Conservation (phyloP, 1,140 invertebrate species). For the Heliconius hewitsoni region DNA sequence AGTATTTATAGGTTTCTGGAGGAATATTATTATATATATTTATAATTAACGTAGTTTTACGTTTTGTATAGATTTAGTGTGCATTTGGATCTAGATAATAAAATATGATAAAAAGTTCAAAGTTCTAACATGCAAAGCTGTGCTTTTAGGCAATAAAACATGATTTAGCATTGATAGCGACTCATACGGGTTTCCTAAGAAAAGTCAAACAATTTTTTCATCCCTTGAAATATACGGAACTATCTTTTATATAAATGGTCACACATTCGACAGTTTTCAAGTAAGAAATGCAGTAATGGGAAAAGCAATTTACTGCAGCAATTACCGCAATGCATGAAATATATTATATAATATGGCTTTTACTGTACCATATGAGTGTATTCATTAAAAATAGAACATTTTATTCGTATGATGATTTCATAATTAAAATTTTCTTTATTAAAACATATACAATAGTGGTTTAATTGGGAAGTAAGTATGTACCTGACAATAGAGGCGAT, state of each 20-base stretch:
- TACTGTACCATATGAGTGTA: background rate
- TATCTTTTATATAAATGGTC: background rate
- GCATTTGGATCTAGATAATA: too few relatives aligned
- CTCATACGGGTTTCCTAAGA: background rate
- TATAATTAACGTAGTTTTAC: too few relatives aligned
- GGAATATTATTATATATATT: too few relatives aligned
- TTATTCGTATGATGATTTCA: background rate
- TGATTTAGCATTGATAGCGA: background rate
- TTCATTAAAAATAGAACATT: background rate
- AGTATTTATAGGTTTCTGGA: too few relatives aligned
- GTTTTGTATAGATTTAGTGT: too few relatives aligned
- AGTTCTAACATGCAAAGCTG: background rate
- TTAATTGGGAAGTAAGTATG: too few relatives aligned
- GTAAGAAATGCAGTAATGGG: background rate
- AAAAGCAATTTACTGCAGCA: slow-evolving; percentile 10
- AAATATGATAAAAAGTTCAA: too few relatives aligned
- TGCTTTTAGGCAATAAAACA: background rate
- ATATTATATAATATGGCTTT: background rate
- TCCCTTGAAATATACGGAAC: background rate
- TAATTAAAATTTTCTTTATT: background rate
- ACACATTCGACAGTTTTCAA: background rate
- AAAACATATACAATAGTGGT: background rate
- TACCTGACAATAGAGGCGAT: too few relatives aligned
- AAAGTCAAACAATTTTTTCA: background rate
- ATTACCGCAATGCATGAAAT: slow-evolving; percentile 3